Percentiles rank a stretch among this genome's conserved stretches.
phyloP scores from a whole-genome alignment of 2,797 vertebrate genomes.

The Eleutherodactylus coqui region DNA sequence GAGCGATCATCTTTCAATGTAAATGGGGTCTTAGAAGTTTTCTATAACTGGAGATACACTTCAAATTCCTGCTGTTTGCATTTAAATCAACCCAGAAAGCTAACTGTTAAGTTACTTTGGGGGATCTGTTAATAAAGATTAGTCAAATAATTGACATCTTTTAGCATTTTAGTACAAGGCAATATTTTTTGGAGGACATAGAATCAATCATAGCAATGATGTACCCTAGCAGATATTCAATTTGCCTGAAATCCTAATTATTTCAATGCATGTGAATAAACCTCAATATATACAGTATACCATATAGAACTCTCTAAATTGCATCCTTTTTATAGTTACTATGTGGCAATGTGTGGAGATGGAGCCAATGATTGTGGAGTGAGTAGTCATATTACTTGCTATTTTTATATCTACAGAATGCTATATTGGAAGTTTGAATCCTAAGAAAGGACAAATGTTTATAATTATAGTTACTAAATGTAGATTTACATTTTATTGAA shows the following conservation, averaged over 20 bases:
- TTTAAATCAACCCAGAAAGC: too few species aligned
- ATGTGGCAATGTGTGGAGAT: conserved; percentile 76
- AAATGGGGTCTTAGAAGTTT: too few species aligned
- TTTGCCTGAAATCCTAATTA: too few species aligned
- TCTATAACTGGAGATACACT: too few species aligned
- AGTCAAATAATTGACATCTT: background rate
- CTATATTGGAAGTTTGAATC: background rate
- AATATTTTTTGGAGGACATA: background rate
- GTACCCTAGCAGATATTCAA: background rate
- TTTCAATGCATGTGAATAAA: background rate
- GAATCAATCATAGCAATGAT: background rate
- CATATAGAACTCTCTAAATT: background rate
- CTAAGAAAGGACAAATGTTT: too few species aligned
- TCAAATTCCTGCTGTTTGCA: too few species aligned
- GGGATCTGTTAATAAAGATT: too few species aligned
- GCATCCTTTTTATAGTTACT: conserved; percentile 69
- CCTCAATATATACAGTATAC: background rate
- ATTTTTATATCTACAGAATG: background rate
- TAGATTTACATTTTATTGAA: too few species aligned
- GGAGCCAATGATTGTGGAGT: conserved; percentile 77
- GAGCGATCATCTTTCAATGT: too few species aligned
- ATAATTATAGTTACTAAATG: too few species aligned
- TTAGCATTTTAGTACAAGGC: too few species aligned
- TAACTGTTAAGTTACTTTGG: too few species aligned
- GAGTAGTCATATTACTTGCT: conserved; percentile 54